phyloP scores from a whole-genome alignment of 1,140 invertebrate species.

The Caenorhabditis briggsae region DNA sequence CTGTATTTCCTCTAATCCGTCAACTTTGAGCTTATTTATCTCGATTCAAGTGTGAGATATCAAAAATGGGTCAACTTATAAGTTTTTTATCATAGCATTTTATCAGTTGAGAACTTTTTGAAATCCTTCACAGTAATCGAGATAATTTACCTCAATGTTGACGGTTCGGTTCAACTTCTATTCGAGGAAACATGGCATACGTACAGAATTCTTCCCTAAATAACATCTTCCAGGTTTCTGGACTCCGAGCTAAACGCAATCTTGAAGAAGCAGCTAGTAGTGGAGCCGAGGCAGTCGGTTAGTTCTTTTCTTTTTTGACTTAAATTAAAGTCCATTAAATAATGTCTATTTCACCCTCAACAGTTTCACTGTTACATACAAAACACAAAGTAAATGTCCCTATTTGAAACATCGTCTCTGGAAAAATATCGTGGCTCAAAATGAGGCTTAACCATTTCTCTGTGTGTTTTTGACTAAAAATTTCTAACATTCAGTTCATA shows the following conservation, averaged over 20 bases:
- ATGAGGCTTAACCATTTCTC: background rate
- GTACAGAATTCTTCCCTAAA: background rate
- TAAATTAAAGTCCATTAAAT: background rate
- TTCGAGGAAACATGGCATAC: too few relatives aligned
- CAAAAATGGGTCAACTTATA: too few relatives aligned
- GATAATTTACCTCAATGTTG: too few relatives aligned
- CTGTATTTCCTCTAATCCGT: too few relatives aligned
- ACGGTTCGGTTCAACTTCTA: too few relatives aligned
- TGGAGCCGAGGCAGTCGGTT: constrained; percentile 49
- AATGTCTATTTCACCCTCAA: background rate
- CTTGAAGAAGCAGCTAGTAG: background rate
- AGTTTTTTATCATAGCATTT: too few relatives aligned
- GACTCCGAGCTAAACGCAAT: constrained; percentile 3
- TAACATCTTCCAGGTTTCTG: background rate
- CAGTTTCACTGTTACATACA: background rate
- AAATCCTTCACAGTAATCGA: too few relatives aligned
- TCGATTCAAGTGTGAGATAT: too few relatives aligned
- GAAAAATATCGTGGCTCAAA: background rate
- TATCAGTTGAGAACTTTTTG: too few relatives aligned
- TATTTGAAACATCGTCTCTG: background rate
- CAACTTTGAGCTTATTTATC: too few relatives aligned
- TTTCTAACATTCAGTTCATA: constrained; percentile 52
- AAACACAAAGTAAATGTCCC: background rate
- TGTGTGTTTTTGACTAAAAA: constrained; percentile 11
- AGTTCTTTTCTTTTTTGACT: background rate